Evolutionary conservation across 2,888 invertebrate genomes (phyloP).

Genomic region (Masnerella sp.): DNA sequence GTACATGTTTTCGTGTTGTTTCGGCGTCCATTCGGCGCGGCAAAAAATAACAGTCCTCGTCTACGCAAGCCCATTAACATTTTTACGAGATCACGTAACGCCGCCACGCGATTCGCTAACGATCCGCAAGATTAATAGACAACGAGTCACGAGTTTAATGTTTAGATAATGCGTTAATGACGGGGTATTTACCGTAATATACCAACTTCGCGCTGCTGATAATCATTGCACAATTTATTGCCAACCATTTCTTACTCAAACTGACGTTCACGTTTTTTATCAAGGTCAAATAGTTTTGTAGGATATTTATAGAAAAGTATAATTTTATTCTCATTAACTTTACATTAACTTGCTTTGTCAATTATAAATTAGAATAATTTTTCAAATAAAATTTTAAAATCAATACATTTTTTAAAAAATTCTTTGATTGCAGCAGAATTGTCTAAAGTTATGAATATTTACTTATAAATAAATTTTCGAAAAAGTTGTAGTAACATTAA

Average conservation of each 20-base stretch:
- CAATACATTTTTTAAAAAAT: no score
- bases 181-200: constrained; percentile 51
- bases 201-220: constrained; percentile 32
- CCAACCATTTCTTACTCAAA: constrained; percentile 39
- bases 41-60: no score
- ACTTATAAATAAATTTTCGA: no score
- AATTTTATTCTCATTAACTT: no score
- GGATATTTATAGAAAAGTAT: no score
- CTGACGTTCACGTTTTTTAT: constrained; percentile 43
- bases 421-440: no score
- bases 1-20: constrained; percentile 54
- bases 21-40: constrained; percentile 36
- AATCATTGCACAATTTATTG: constrained; percentile 40
- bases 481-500: no score
- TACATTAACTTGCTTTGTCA: no score
- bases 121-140: constrained; percentile 63
- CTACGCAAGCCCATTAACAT: constrained; percentile 69
- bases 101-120: constrained; percentile 64
- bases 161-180: constrained; percentile 57
- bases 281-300: constrained; percentile 50
- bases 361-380: no score
- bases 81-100: constrained; percentile 74
- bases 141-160: constrained; percentile 56
- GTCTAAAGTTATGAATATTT: no score
- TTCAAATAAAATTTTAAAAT: no score